Percentiles rank a stretch among this genome's conserved stretches.
Conservation (phyloP, 2,797 vertebrate species). For the Scolopax bukidnonensis region DNA sequence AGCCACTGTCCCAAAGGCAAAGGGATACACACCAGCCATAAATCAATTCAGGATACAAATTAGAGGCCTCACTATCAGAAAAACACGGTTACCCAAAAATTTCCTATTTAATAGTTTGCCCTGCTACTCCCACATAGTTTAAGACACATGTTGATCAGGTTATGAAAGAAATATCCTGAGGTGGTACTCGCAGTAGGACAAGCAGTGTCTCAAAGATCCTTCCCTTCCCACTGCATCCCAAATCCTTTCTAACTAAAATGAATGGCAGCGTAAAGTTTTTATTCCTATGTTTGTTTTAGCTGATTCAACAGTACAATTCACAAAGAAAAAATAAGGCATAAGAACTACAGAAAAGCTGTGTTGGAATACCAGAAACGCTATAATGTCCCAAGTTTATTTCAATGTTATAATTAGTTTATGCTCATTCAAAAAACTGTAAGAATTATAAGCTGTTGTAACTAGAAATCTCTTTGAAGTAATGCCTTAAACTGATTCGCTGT, state of each 20-base stretch:
- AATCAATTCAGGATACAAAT: not conserved
- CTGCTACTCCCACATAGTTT: not conserved
- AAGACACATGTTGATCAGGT: not conserved
- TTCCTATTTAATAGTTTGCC: not conserved
- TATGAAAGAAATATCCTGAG: not conserved
- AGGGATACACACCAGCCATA: not conserved
- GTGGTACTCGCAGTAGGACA: not conserved
- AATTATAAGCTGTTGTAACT: not conserved
- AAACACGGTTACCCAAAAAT: fast-evolving
- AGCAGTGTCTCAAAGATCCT: not conserved
- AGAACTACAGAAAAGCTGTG: not conserved
- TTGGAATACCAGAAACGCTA: not conserved
- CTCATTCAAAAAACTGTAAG: not conserved
- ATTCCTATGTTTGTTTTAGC: not conserved
- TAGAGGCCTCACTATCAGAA: not conserved
- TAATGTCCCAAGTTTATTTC: not conserved
- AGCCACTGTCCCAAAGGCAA: not conserved
- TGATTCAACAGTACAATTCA: not conserved
- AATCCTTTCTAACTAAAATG: not conserved
- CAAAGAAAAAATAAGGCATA: not conserved
- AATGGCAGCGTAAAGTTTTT: not conserved
- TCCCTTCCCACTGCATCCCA: not conserved
- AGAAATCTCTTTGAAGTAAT: not conserved
- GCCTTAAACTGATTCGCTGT: not conserved
- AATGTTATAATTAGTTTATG: not conserved